phyloP scores from a whole-genome alignment of 1,140 invertebrate species.

The Ruditapes philippinarum region DNA sequence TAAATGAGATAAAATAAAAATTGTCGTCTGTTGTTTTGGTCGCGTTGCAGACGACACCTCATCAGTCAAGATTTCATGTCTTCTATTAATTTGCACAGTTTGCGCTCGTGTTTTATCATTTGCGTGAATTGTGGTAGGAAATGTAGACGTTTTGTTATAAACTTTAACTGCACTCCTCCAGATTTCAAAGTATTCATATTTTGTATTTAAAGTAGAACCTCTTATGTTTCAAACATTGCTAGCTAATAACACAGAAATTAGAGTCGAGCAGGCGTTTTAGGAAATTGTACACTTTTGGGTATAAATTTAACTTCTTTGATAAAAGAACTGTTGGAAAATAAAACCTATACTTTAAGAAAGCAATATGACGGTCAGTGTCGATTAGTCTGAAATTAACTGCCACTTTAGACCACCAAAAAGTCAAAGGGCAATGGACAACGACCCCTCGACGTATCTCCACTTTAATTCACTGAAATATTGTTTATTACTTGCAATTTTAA shows the following conservation, averaged over 20 bases:
- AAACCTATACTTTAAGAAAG: constrained; percentile 28
- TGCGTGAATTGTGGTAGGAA: too few species aligned
- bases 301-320: not conserved
- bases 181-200: not conserved
- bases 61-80: too few species aligned
- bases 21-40: too few species aligned
- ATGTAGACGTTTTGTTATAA: too few species aligned
- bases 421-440: not conserved
- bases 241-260: not conserved
- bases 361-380: not conserved
- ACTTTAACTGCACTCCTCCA: too few species aligned
- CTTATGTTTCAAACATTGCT: not conserved
- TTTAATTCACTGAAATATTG: not conserved
- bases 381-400: not conserved
- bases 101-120: too few species aligned
- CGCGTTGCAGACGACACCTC: too few species aligned
- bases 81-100: too few species aligned
- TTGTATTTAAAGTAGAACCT: not conserved
- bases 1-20: too few species aligned
- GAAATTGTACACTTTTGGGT: not conserved
- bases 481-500: not conserved
- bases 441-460: too few species aligned
- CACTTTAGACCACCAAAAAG: not conserved
- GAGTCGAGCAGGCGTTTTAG: not conserved
- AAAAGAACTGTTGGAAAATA: not conserved